phyloP scores from a whole-genome alignment of 2,113 vertebrate species.

The Oophaga pumilio region DNA sequence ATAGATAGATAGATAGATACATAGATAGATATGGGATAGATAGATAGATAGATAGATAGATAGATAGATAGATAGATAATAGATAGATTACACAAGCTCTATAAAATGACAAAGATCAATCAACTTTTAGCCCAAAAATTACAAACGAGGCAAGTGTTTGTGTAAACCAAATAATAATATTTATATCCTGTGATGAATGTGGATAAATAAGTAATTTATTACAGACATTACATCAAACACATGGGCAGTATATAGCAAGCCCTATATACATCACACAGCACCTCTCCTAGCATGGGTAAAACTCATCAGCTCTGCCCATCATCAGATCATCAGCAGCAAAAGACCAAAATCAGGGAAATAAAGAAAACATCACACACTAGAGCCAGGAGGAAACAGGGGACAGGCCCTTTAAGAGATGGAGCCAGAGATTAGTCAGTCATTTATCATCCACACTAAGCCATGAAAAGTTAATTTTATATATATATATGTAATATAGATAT shows the following conservation, averaged over 20 bases:
- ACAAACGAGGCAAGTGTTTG: not conserved
- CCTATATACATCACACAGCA: not conserved
- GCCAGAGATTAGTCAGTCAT: conserved; percentile 66
- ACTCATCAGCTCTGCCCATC: not conserved
- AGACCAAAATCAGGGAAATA: not conserved
- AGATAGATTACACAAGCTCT: not conserved
- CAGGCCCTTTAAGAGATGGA: conserved; percentile 71
- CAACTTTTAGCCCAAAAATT: not conserved
- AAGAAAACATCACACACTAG: not conserved
- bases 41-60: no score
- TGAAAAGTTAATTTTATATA: not conserved
- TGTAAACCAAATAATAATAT: not conserved
- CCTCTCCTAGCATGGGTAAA: not conserved
- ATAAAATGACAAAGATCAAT: not conserved
- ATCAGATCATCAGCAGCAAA: not conserved
- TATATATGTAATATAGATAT: not conserved
- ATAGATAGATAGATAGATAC: no score
- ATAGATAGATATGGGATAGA: no score
- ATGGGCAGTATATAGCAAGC: not conserved
- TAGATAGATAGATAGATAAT: no score
- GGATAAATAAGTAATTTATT: not conserved
- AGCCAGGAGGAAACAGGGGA: conserved; percentile 59
- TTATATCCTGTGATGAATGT: not conserved
- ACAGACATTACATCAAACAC: not conserved
- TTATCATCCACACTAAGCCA: conserved; percentile 58